Percentiles rank a stretch among this genome's conserved stretches.
phyloP scores from a whole-genome alignment of 2,888 invertebrate species.

The Parochlus steinenii region DNA sequence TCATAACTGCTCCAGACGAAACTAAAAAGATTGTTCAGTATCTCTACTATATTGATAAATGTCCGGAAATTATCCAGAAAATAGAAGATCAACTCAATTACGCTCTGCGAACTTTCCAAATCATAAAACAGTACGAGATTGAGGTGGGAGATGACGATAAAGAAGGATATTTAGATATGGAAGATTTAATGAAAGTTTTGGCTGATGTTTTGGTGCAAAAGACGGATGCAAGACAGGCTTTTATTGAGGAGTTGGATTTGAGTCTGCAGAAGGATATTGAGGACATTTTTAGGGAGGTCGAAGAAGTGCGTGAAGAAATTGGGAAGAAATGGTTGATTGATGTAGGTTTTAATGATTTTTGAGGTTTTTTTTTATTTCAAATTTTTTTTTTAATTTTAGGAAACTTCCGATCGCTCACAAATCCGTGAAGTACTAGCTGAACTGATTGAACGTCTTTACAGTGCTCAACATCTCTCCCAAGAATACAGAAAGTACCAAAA shows the following conservation, averaged over 20 bases:
- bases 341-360: constrained; percentile 17
- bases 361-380: constrained; percentile 2
- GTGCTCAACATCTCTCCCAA: constrained; percentile 48
- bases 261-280: constrained; percentile 65
- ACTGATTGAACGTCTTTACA: constrained; percentile 42
- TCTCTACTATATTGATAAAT: constrained; percentile 36
- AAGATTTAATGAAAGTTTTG: constrained; percentile 29
- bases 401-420: constrained; percentile 48
- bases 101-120: constrained; percentile 64
- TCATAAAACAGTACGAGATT: constrained; percentile 66
- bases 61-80: constrained; percentile 44
- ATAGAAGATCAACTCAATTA: constrained; percentile 62
- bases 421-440: constrained; percentile 46
- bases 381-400: constrained; percentile 32
- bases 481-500: constrained; percentile 70
- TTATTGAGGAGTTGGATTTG: constrained; percentile 52
- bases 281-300: constrained; percentile 52
- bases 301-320: constrained; percentile 53
- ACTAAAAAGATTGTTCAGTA: constrained; percentile 53
- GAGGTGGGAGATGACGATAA: constrained; percentile 53
- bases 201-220: constrained; percentile 53
- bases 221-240: constrained; percentile 47
- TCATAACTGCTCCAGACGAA: constrained; percentile 45
- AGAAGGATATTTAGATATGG: constrained; percentile 26
- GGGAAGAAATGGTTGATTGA: constrained; percentile 25